A percentile compares a stretch with the other conserved stretches of the same genome.
phyloP scores from a whole-genome alignment of 2,797 vertebrate genomes.

The Brachyrhaphis roseni region DNA sequence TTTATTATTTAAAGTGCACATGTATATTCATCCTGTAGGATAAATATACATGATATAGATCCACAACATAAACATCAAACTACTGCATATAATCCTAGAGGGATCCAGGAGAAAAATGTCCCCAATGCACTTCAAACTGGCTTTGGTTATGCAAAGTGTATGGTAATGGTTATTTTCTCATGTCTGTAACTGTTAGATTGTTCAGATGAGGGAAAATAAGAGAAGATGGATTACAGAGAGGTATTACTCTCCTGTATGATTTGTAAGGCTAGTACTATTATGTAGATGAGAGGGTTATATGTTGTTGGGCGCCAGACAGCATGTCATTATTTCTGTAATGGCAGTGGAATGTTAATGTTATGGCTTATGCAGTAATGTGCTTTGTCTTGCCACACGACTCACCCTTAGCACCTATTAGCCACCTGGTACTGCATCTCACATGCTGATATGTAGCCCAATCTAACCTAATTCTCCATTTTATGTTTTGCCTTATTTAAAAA shows the following conservation, averaged over 20 bases:
- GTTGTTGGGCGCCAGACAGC: slow-evolving; percentile 59
- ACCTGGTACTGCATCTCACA: slow-evolving; percentile 37
- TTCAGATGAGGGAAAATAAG: slow-evolving; percentile 43
- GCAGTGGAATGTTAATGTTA: slow-evolving; percentile 52
- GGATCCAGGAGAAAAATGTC: slow-evolving; percentile 47
- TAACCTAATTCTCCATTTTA: slow-evolving; percentile 2
- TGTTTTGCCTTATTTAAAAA: slow-evolving; percentile 4
- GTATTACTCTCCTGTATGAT: slow-evolving; percentile 47
- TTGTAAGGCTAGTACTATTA: slow-evolving; percentile 61
- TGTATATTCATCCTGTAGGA: not conserved
- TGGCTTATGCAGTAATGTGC: slow-evolving; percentile 45
- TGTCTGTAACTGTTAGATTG: slow-evolving; percentile 14
- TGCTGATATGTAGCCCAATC: slow-evolving; percentile 9
- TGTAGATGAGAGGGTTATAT: slow-evolving; percentile 73
- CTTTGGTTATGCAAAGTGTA: slow-evolving; percentile 59
- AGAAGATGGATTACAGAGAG: slow-evolving; percentile 60
- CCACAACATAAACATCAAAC: slow-evolving; percentile 15
- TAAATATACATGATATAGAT: slow-evolving; percentile 13
- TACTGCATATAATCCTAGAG: slow-evolving; percentile 10
- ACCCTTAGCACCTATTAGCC: slow-evolving; percentile 53
- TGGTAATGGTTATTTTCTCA: slow-evolving; percentile 44
- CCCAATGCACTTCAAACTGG: slow-evolving; percentile 21
- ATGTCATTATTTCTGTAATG: slow-evolving; percentile 72
- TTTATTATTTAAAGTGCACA: slow-evolving; percentile 8
- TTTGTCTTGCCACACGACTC: slow-evolving; percentile 33